phyloP scores from a whole-genome alignment of 2,888 invertebrate species.

The Ptilodon capucinus region DNA sequence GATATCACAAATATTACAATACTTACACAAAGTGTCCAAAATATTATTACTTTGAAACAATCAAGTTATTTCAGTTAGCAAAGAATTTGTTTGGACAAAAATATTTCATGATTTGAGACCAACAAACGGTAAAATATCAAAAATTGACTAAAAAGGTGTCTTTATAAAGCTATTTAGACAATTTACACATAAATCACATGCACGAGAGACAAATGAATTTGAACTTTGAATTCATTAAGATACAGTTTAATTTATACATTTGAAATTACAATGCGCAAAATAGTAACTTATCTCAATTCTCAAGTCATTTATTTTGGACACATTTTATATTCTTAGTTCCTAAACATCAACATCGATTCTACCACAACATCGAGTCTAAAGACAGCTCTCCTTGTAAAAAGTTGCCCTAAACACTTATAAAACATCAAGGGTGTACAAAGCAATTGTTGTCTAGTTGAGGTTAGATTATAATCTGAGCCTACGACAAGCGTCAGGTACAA shows the following conservation, averaged over 20 bases:
- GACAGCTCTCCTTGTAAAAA: constrained; percentile 37
- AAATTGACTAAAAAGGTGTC: neutral
- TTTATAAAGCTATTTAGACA: neutral
- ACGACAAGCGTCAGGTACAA: constrained; percentile 67
- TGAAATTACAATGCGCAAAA: constrained; percentile 18
- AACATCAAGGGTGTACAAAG: constrained; percentile 40
- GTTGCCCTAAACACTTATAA: constrained; percentile 20
- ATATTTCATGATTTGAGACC: neutral
- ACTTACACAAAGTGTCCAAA: constrained; percentile 6
- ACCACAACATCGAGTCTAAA: constrained; percentile 25
- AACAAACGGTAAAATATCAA: neutral
- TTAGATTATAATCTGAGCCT: constrained; percentile 28
- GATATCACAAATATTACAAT: constrained; percentile 38
- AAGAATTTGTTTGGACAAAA: neutral
- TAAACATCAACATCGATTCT: constrained; percentile 24
- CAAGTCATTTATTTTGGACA: constrained; percentile 30
- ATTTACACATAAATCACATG: neutral
- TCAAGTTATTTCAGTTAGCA: neutral
- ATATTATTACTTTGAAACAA: neutral
- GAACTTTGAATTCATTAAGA: no score
- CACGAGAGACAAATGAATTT: no score
- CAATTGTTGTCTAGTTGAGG: constrained; percentile 28
- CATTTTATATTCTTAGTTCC: constrained; percentile 18
- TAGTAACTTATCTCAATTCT: constrained; percentile 17
- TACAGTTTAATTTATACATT: neutral